A percentile compares a stretch with the other conserved stretches of the same genome.
Conservation (phyloP, 2,888 invertebrate genomes). For the Drosophila testacea region DNA sequence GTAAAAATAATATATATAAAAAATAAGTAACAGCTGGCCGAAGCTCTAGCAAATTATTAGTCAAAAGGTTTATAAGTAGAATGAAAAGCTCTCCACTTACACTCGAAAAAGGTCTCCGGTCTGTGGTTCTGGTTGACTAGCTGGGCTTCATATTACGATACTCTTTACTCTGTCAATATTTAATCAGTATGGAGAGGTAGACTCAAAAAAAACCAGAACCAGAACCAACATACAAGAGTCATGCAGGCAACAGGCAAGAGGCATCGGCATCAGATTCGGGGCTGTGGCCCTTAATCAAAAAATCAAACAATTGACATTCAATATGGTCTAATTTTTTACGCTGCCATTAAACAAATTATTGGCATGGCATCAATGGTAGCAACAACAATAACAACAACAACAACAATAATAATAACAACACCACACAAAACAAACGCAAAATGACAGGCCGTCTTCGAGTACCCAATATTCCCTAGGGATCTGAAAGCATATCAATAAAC, state of each 20-base stretch:
- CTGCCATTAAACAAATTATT: conserved; percentile 83
- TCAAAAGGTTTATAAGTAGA: conserved; percentile 22
- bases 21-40: conserved; percentile 56
- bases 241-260: conserved; percentile 10
- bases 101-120: conserved; percentile 2
- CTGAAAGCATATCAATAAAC: conserved; percentile 71
- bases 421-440: conserved; percentile 54
- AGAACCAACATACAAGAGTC: conserved; percentile 26
- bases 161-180: conserved; percentile 78
- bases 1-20: conserved; percentile 34
- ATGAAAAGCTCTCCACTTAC: conserved; percentile 45
- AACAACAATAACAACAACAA: conserved; percentile 16
- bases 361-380: conserved; percentile 50
- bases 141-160: conserved; percentile 66
- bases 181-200: conserved; percentile 64
- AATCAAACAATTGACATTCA: conserved; percentile 84
- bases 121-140: conserved; percentile 26
- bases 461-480: conserved; percentile 48
- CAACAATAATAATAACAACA: conserved; percentile 16
- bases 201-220: conserved; percentile 4
- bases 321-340: conserved; percentile 83
- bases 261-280: conserved; percentile 26
- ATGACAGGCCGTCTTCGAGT: conserved; percentile 48
- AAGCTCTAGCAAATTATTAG: conserved; percentile 30
- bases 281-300: conserved; percentile 70